Percentiles rank a stretch among this genome's conserved stretches.
phyloP scores from a whole-genome alignment of 2,888 invertebrate genomes.

The Yponomeuta cagnagella region DNA sequence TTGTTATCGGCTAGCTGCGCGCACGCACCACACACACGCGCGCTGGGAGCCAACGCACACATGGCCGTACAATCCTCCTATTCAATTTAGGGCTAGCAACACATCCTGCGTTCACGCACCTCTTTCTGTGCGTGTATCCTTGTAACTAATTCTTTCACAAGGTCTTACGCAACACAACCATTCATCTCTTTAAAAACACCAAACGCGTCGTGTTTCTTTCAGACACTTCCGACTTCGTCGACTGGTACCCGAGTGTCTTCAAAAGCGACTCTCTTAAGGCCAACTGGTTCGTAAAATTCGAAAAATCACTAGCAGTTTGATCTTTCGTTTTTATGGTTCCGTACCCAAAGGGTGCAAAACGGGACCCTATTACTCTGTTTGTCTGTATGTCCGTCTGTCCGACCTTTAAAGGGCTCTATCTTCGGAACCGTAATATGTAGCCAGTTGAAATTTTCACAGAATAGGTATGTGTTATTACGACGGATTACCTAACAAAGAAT shows the following conservation, averaged over 20 bases:
- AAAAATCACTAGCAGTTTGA: constrained; percentile 51
- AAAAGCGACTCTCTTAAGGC: constrained; percentile 59
- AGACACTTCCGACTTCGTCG: constrained; percentile 62
- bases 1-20: constrained; percentile 73
- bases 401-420: no score
- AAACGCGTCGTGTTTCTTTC: constrained; percentile 25
- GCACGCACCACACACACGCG: constrained; percentile 63
- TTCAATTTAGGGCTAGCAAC: constrained; percentile 55
- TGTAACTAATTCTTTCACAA: constrained; percentile 38
- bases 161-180: constrained; percentile 42
- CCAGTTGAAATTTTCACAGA: no score
- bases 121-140: constrained; percentile 9
- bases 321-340: constrained; percentile 40
- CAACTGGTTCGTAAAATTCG: constrained; percentile 61
- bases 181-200: background rate
- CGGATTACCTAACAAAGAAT: no score
- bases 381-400: no score
- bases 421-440: no score
- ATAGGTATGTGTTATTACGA: no score
- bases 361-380: no score
- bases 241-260: constrained; percentile 19
- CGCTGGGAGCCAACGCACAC: constrained; percentile 56
- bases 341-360: no score
- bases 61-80: constrained; percentile 46
- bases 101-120: constrained; percentile 39